A percentile compares a stretch with the other conserved stretches of the same genome.
These are phyloP conservation scores for Grammomys dolichurus DNA, from an alignment of 2,113 vertebrate species.

Conservation along the genomic window DNA sequence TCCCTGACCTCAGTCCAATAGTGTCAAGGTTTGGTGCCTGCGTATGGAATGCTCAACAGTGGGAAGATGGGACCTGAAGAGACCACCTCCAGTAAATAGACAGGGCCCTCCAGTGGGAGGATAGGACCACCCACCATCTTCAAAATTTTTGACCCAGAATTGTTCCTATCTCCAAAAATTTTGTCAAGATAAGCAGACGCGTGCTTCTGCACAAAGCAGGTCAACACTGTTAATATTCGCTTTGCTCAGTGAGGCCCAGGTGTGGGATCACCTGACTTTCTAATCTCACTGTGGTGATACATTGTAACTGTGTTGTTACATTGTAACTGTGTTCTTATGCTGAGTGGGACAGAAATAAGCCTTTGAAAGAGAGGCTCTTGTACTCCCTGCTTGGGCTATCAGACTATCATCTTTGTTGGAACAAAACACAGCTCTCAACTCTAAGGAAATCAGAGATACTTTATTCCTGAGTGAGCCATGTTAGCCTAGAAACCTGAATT, in stretches of 20 bases:
- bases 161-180: background rate
- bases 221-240: rapidly evolving
- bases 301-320: background rate
- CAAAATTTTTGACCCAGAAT: too few relatives aligned
- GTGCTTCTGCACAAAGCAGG: background rate
- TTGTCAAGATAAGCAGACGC: background rate
- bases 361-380: background rate
- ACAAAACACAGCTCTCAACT: background rate
- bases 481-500: background rate
- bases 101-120: too few relatives aligned
- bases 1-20: too few relatives aligned
- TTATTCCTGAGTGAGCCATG: background rate
- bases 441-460: background rate
- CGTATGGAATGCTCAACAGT: too few relatives aligned
- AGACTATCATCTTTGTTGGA: too few relatives aligned
- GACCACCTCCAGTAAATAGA: too few relatives aligned
- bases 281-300: too few relatives aligned
- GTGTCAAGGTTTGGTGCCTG: too few relatives aligned
- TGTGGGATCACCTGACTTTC: background rate
- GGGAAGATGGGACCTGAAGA: too few relatives aligned
- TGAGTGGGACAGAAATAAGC: background rate
- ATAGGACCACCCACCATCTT: too few relatives aligned
- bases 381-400: background rate
- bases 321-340: background rate
- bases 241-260: background rate